Percentiles rank a stretch among this genome's conserved stretches.
phyloP scores from a whole-genome alignment of 2,113 vertebrate genomes.

The Illadopsis cleaveri region DNA sequence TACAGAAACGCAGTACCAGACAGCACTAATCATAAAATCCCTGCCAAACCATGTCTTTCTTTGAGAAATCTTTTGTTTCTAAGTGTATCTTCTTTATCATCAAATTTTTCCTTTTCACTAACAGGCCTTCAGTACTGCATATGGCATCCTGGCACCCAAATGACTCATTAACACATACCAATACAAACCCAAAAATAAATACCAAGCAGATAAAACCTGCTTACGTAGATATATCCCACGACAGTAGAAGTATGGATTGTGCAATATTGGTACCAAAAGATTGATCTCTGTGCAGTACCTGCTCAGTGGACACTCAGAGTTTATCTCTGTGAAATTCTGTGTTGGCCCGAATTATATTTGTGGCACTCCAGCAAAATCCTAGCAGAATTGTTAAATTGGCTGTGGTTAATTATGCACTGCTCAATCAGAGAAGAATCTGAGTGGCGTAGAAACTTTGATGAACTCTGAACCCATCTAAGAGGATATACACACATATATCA shows the following conservation, averaged over 20 bases:
- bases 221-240: neutral
- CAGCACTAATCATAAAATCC: neutral
- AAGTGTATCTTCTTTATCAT: neutral
- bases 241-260: neutral
- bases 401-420: neutral
- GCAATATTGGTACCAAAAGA: accelerated
- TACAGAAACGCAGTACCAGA: neutral
- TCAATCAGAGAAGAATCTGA: neutral
- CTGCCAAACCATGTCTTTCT: neutral
- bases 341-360: accelerated
- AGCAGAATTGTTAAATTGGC: neutral
- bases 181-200: neutral
- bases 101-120: neutral
- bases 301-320: neutral
- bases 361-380: neutral
- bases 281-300: neutral
- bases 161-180: neutral
- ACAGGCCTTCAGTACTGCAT: neutral
- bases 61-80: neutral
- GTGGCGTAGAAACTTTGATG: neutral
- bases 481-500: neutral
- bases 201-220: neutral
- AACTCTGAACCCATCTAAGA: neutral
- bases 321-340: neutral
- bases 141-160: neutral